Evolutionary conservation across 2,888 invertebrate genomes (phyloP), one percentile per base, ranked within the genome.

Genomic region (Calliopum simillimum): DNA sequence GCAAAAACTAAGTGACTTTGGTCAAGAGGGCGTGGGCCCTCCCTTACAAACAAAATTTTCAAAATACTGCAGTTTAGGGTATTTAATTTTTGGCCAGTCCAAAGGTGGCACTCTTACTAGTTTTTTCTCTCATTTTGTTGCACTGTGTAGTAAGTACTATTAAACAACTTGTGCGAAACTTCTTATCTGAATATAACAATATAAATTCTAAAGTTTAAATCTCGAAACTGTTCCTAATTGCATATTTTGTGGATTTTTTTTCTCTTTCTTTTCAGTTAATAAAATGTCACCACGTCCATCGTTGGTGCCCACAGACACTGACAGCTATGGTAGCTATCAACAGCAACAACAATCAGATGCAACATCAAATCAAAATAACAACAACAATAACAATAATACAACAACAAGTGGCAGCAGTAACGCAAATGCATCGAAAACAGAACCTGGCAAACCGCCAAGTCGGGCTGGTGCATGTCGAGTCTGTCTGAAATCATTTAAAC

Each of bases 401-500:
- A 82, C 74, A 63, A 72, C 58, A 8, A 71, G 64, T 3, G 64
- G 49, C 49, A 71, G 72, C 49, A 76, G 75, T 47, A 68, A 70
- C 1, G 70, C 73, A 6, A 73, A 74, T 1, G 75, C 76, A 19
- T 73, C 74, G n/a, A 55, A 70, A 13, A 72, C 73, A 4, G 93
- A 93, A 82, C 90, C 92, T 16, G 91, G 91, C 21, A 92, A 91
- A 82, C 93, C 93, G 4, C 91, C 92, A 3, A 93, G 93, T 56
- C 89, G 94, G 55, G 93, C 90, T 73, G 95, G 90, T 71, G 92
- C 92, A 73, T 96, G 91, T 86, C 89, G 94, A 75, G 93, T 96
- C 33, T 96, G 96, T 85, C 88, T 95, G 76, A 96, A 96, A 86
- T 94, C 94, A 70, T 91, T 97, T 85, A 94, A 94, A 82, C 94